Base-by-base conservation (phyloP, 2,113 vertebrate species). In the Nothobranchius furzeri region DNA sequence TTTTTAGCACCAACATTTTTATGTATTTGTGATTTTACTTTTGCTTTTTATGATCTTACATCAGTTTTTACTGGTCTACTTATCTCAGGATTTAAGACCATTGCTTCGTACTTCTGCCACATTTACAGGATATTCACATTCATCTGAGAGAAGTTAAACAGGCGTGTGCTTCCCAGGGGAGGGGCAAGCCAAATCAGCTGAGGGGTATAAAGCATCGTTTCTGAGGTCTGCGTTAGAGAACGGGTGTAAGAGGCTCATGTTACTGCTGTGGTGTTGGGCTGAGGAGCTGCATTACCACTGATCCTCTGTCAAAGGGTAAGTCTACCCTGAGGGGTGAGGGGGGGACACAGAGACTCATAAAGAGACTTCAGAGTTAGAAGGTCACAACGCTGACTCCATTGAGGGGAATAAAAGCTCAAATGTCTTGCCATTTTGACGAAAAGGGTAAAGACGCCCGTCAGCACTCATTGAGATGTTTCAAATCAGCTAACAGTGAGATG, bases 391-490 rank as follows among this genome's bases (percentile, higher is more conserved):
- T 80, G 81, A 89, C 83, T 88, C 64, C 71, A 76, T 57, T 86
- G 69, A 85, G 75, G 76, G 65, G 83, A 80, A 87, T 83, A 80
- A 88, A 90, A 81, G 83, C 81, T 88, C 80, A 89, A 87, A 89
- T 90, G 83, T 88, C 82, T 87, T 85, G 87, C 80, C 88, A 89
- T 91, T 90, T 90, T 58, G 79, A 64, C 63, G 65, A 25, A 85
- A 91, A 89, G 87, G 85, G 82, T 89, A 87, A 87, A 90, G 83
- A 85, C 84, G 71, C 68, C 83, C 77, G 71, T 88, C 88, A 84
- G 85, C 82, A 60, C 64, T 81, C 51, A 68, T 85, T 86, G 78
- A 57, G 68, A 76, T 83, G 74, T 75, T 83, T 70, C 57, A 61
- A 61, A 73, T 87, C 73, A 84, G 79, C 73, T 35, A 72, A 46